These are phyloP conservation scores for Trichonephila clavata DNA, from an alignment of 1,140 invertebrate genomes.

Conservation along the genomic window DNA sequence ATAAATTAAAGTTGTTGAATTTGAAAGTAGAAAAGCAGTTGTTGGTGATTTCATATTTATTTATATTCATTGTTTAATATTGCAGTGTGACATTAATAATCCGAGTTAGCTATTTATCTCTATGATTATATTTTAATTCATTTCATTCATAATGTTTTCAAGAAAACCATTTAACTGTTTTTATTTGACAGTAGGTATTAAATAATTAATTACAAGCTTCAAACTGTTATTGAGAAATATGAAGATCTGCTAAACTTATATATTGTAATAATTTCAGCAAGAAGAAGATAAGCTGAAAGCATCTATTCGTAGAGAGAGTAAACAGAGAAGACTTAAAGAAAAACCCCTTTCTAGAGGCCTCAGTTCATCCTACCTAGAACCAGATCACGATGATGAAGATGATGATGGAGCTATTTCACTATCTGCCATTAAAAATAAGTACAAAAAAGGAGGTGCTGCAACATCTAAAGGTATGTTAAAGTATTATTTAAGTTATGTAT, in stretches of 20 bases:
- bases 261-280: conserved; percentile 85
- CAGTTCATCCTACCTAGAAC: conserved; percentile 85
- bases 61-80: too few species aligned
- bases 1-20: too few species aligned
- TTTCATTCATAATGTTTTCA: neutral
- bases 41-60: too few species aligned
- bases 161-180: neutral
- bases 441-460: conserved; percentile 85
- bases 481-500: neutral
- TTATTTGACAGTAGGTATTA: neutral
- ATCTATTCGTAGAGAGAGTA: conserved; percentile 88
- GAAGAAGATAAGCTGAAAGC: conserved; percentile 96
- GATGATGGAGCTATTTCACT: conserved; percentile 95
- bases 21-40: too few species aligned
- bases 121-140: too few species aligned
- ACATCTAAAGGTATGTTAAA: conserved; percentile 54
- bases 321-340: conserved; percentile 85
- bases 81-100: too few species aligned
- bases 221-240: neutral
- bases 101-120: too few species aligned
- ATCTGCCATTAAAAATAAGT: conserved; percentile 96
- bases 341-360: conserved; percentile 83
- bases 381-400: conserved; percentile 86
- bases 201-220: neutral
- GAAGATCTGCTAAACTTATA: neutral